phyloP scores from a whole-genome alignment of 30 jellyfish, hydroid and myxozoan species.

The Hydractinia symbiolongicarpus region DNA sequence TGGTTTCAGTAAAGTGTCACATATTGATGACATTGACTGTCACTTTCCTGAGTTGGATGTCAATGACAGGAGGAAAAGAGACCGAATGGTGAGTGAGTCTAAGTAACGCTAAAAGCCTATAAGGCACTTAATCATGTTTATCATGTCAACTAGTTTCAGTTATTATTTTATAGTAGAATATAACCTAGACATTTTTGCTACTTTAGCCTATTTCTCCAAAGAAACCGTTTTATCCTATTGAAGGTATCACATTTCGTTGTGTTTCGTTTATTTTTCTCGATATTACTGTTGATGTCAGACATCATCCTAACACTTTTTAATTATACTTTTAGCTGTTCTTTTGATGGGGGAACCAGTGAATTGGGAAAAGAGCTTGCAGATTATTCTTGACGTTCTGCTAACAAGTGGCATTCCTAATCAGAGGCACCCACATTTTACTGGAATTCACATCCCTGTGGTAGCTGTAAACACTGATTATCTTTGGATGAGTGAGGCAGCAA shows the following conservation, averaged over 20 bases:
- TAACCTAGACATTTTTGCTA: background rate
- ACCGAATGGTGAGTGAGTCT: conserved; percentile 38
- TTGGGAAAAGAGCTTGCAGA: conserved; percentile 89
- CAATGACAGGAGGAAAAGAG: conserved; percentile 77
- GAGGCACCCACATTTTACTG: conserved; percentile 27
- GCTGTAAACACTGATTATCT: conserved; percentile 91
- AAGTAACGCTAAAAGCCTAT: background rate
- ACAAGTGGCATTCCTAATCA: conserved; percentile 72
- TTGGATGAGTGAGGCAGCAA: conserved; percentile 97
- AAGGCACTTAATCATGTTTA: too few relatives aligned
- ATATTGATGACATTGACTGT: conserved; percentile 55
- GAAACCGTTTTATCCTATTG: conserved; percentile 29
- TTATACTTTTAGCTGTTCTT: conserved; percentile 43
- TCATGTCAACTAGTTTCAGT: too few relatives aligned
- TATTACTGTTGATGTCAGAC: background rate
- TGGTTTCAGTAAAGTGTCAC: conserved; percentile 78
- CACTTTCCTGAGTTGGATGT: conserved; percentile 74
- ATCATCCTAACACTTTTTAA: background rate
- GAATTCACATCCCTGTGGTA: conserved; percentile 58
- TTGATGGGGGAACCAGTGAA: conserved; percentile 94
- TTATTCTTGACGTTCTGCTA: conserved; percentile 64
- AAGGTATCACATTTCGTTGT: background rate
- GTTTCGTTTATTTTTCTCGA: background rate
- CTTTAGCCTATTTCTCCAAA: conserved; percentile 24
- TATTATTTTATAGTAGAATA: too few relatives aligned